Conservation (phyloP, 1,140 invertebrate species). For the Phocides pigmalion region DNA sequence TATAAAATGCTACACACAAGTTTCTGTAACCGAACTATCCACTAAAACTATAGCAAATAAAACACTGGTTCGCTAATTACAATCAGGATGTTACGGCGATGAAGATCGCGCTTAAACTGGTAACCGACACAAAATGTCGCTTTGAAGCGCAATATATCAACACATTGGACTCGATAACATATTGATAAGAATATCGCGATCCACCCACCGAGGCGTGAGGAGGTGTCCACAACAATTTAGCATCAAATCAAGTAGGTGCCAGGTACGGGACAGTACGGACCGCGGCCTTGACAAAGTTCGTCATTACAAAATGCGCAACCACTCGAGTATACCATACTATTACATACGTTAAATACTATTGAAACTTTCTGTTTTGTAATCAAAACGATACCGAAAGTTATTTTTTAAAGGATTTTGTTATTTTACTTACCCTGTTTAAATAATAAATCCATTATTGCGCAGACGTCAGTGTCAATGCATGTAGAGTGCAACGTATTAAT, state of each 20-base stretch:
- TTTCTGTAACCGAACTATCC: not conserved
- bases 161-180: conserved; percentile 45
- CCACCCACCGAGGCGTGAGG: conserved; percentile 57
- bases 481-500: conserved; percentile 38
- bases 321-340: conserved; percentile 20
- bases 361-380: no score
- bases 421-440: conserved; percentile 65
- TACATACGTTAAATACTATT: not conserved
- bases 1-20: not conserved
- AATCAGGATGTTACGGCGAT: conserved; percentile 8
- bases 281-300: conserved; percentile 73
- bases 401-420: not conserved
- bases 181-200: conserved; percentile 55
- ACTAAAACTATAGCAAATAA: conserved; percentile 1
- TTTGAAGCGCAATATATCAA: conserved; percentile 5
- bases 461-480: conserved; percentile 34
- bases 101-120: conserved; percentile 9
- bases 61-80: not conserved
- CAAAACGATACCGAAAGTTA: not conserved
- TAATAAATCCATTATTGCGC: conserved; percentile 58
- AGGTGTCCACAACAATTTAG: conserved; percentile 16
- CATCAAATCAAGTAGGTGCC: conserved; percentile 57
- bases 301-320: conserved; percentile 51
- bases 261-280: conserved; percentile 68
- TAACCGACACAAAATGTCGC: not conserved